phyloP scores from a whole-genome alignment of 2,113 vertebrate species.

The Podocnemis expansa region DNA sequence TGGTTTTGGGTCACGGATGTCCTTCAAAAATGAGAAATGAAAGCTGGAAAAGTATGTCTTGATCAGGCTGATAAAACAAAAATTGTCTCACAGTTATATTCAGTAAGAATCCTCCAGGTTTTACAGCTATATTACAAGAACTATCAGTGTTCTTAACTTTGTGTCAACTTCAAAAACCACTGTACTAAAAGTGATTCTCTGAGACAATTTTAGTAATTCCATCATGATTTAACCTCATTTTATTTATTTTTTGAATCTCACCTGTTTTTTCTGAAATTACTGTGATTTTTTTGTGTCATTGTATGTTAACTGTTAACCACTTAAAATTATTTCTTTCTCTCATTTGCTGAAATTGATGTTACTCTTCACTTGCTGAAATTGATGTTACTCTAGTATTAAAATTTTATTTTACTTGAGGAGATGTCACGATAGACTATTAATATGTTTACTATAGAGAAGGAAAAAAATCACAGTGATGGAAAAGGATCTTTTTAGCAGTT shows the following conservation, averaged over 20 bases:
- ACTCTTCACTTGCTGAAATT: not conserved
- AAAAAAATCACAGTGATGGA: not conserved
- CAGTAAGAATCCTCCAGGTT: not conserved
- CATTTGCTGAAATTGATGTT: not conserved
- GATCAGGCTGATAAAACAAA: not conserved
- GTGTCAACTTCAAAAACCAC: not conserved
- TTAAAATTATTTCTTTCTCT: not conserved
- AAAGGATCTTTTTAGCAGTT: not conserved
- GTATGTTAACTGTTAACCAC: fast-evolving
- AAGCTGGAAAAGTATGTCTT: not conserved
- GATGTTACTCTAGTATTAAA: fast-evolving
- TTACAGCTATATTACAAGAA: too few relatives aligned
- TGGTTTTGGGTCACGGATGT: not conserved
- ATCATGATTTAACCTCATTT: not conserved
- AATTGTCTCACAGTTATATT: not conserved
- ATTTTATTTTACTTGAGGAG: not conserved
- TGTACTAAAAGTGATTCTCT: fast-evolving
- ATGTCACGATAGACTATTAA: fast-evolving
- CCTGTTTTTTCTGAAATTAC: not conserved
- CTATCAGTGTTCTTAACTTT: not conserved
- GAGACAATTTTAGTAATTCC: fast-evolving
- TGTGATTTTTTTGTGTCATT: not conserved
- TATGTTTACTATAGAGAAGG: not conserved
- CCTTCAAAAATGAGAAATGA: not conserved
- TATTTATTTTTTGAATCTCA: not conserved